These are phyloP conservation scores for Bergia puertoricense DNA, from an alignment of 92 coral and sea anemone species.

Conservation along the genomic window DNA sequence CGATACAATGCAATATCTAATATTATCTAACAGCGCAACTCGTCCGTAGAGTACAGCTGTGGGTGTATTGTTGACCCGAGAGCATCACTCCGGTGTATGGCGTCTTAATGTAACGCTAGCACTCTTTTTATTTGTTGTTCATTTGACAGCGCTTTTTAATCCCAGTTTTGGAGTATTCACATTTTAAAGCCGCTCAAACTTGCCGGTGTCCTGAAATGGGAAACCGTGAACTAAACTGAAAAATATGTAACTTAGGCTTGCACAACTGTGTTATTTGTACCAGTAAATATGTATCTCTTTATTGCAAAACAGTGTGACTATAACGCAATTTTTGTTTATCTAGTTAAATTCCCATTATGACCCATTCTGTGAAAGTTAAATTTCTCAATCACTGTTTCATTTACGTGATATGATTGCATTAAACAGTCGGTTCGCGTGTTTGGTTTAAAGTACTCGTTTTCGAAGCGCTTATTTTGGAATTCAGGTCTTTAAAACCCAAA, in stretches of 20 bases:
- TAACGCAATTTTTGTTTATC: background rate
- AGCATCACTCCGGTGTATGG: background rate
- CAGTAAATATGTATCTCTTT: background rate
- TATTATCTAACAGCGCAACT: background rate
- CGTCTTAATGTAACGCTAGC: conserved; percentile 1
- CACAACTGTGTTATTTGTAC: too few species aligned
- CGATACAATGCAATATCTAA: conserved; percentile 7
- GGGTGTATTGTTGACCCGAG: background rate
- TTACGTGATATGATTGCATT: background rate
- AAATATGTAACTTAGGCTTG: background rate
- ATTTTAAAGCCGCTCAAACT: background rate
- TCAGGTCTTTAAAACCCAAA: background rate
- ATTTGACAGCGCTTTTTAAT: conserved; percentile 17
- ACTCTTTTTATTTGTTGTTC: background rate
- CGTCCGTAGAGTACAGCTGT: conserved; percentile 14
- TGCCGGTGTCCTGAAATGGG: background rate
- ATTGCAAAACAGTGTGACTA: background rate
- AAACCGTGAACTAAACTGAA: background rate
- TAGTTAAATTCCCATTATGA: background rate
- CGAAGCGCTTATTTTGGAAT: background rate
- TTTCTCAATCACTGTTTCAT: background rate
- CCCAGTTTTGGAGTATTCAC: background rate
- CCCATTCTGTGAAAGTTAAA: background rate
- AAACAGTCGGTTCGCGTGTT: background rate
- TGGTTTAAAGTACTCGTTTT: background rate